Conservation (phyloP, 2,888 invertebrate genomes). For the Ernsta delagoae region DNA sequence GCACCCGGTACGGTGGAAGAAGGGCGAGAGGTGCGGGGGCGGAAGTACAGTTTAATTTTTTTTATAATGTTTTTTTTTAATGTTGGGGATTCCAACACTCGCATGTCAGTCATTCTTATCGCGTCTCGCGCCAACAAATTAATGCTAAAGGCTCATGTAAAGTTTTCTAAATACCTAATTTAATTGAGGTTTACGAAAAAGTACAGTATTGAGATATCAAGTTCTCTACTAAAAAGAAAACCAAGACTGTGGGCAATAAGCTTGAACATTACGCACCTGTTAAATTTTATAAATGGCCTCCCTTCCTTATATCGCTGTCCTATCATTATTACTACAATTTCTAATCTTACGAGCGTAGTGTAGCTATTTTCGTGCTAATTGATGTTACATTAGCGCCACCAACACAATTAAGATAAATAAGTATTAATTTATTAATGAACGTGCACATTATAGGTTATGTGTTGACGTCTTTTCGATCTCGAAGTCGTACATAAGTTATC, state of each 20-base stretch:
- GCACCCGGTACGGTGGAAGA: too few relatives aligned
- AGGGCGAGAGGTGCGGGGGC: too few relatives aligned
- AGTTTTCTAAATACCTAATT: too few relatives aligned
- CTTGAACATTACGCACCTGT: conserved; percentile 3
- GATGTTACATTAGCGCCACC: conserved; percentile 33
- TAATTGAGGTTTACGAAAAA: too few relatives aligned
- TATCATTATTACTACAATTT: conserved; percentile 10
- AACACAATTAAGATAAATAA: conserved; percentile 31
- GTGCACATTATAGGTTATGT: conserved; percentile 26
- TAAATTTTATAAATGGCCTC: conserved; percentile 11
- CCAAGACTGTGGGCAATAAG: not conserved
- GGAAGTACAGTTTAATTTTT: too few relatives aligned
- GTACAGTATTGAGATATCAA: too few relatives aligned
- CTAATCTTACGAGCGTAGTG: conserved; percentile 11
- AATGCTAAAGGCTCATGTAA: too few relatives aligned
- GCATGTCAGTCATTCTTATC: too few relatives aligned
- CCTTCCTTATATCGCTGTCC: conserved; percentile 5
- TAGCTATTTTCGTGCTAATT: conserved; percentile 35
- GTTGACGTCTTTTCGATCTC: conserved; percentile 42
- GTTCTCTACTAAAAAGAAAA: not conserved
- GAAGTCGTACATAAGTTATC: conserved; percentile 45
- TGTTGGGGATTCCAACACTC: too few relatives aligned
- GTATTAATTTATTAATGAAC: conserved; percentile 34
- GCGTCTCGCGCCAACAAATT: too few relatives aligned
- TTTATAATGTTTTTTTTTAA: too few relatives aligned